Percentiles rank a stretch among this genome's conserved stretches.
Evolutionary conservation across 2,888 invertebrate genomes (phyloP).

Genomic region (Coelogynopora nodosa): DNA sequence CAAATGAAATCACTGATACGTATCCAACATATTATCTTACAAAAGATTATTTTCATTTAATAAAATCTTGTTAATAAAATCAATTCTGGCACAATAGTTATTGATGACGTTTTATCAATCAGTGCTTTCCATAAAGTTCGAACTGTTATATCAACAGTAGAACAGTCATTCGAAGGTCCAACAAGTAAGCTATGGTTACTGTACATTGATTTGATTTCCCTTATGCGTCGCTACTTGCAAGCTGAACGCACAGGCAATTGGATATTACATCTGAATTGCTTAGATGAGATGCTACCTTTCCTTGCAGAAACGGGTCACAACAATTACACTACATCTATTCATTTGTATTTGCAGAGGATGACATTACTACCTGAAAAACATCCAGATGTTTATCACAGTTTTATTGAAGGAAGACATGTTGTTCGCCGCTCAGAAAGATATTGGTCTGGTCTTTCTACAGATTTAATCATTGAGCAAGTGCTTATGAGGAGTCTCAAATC

Average conservation of each 20-base stretch:
- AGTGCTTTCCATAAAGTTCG: neutral
- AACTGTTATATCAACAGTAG: neutral
- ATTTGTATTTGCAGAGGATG: slow-evolving; percentile 50
- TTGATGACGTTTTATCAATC: neutral
- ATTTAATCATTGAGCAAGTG: slow-evolving; percentile 51
- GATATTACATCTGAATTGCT: slow-evolving; percentile 44
- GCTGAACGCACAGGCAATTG: slow-evolving; percentile 44
- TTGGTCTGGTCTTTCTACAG: slow-evolving; percentile 51
- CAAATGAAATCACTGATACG: neutral
- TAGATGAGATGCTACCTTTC: slow-evolving; percentile 47
- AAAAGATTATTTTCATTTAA: neutral
- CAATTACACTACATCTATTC: slow-evolving; percentile 50
- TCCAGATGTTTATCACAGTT: slow-evolving; percentile 48
- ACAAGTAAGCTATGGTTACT: neutral
- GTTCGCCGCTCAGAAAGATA: slow-evolving; percentile 48
- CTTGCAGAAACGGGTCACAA: slow-evolving; percentile 51
- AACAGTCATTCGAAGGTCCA: neutral
- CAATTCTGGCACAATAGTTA: neutral
- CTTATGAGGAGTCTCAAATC: slow-evolving; percentile 50
- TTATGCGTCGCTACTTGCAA: slow-evolving; percentile 41
- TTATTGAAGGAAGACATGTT: slow-evolving; percentile 48
- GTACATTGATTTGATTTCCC: neutral
- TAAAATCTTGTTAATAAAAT: neutral
- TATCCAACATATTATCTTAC: neutral
- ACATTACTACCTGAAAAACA: slow-evolving; percentile 48